A percentile compares a stretch with the other conserved stretches of the same genome.
Evolutionary conservation across 2,797 vertebrate species (phyloP).

Genomic region (Notoglanidium macrostoma): DNA sequence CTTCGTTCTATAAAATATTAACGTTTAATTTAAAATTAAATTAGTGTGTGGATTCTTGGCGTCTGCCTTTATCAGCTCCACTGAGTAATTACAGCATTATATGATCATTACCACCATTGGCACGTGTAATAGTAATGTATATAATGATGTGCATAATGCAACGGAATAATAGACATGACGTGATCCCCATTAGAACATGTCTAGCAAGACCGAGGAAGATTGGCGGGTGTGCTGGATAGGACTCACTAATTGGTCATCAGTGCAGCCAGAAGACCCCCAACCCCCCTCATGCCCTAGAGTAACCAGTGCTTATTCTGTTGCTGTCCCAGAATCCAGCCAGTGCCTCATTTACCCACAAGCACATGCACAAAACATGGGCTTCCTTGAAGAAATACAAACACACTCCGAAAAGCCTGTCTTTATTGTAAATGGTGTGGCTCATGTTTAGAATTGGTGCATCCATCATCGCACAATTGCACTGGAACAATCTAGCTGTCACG

Average conservation of each 20-base stretch:
- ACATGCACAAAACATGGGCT: conserved; percentile 14
- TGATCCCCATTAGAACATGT: conserved; percentile 19
- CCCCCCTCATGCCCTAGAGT: conserved; percentile 22
- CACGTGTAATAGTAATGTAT: conserved; percentile 25
- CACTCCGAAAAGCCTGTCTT: conserved; percentile 42
- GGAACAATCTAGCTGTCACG: conserved; percentile 53
- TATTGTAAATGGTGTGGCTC: conserved; percentile 43
- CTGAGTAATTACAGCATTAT: conserved; percentile 14
- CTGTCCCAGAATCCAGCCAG: conserved; percentile 29
- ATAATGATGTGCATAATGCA: conserved; percentile 15
- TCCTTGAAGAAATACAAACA: conserved; percentile 20
- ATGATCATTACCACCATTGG: not conserved
- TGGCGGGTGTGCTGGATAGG: conserved; percentile 32
- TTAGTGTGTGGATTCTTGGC: not conserved
- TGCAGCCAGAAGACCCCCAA: not conserved
- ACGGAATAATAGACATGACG: conserved; percentile 33
- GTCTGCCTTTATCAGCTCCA: not conserved
- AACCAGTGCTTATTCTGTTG: conserved; percentile 56
- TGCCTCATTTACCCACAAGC: conserved; percentile 7
- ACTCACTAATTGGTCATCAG: conserved; percentile 37
- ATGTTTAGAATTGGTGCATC: conserved; percentile 52
- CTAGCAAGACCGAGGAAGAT: conserved; percentile 30
- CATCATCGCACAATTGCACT: conserved; percentile 63
- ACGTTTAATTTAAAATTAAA: conserved; percentile 29
- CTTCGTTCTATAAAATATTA: conserved; percentile 20